Conservation (phyloP, 2,797 vertebrate species). For the Brachyalestes nurse region DNA sequence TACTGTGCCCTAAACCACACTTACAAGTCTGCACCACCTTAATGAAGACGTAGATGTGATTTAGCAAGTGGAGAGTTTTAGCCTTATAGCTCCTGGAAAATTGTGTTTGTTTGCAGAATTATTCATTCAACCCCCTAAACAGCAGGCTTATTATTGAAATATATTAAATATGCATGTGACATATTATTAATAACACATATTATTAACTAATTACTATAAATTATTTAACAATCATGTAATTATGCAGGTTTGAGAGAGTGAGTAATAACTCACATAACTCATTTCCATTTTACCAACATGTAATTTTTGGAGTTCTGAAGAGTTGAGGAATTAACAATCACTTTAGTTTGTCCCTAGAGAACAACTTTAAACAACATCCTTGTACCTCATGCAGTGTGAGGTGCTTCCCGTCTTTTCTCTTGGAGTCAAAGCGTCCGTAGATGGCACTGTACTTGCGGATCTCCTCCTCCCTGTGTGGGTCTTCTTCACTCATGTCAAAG, state of each 20-base stretch:
- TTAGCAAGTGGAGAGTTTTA: too few species aligned
- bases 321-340: background rate
- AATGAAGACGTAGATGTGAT: too few species aligned
- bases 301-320: too few species aligned
- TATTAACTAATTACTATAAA: background rate
- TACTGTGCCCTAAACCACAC: too few species aligned
- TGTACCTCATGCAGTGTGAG: conserved; percentile 92
- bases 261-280: too few species aligned
- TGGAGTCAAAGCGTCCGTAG: conserved; percentile 97
- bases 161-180: too few species aligned
- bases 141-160: background rate
- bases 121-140: background rate
- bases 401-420: conserved; percentile 96
- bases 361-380: background rate
- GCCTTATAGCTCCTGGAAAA: too few species aligned
- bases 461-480: conserved; percentile 92
- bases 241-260: too few species aligned
- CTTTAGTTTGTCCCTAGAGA: background rate
- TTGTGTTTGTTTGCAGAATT: too few species aligned
- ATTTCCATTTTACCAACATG: too few species aligned
- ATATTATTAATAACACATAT: background rate
- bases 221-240: background rate
- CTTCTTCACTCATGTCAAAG: conserved; percentile 92
- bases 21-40: too few species aligned
- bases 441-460: conserved; percentile 98